phyloP scores from a whole-genome alignment of 2,888 invertebrate species.

The Glaucopsyche alexis region DNA sequence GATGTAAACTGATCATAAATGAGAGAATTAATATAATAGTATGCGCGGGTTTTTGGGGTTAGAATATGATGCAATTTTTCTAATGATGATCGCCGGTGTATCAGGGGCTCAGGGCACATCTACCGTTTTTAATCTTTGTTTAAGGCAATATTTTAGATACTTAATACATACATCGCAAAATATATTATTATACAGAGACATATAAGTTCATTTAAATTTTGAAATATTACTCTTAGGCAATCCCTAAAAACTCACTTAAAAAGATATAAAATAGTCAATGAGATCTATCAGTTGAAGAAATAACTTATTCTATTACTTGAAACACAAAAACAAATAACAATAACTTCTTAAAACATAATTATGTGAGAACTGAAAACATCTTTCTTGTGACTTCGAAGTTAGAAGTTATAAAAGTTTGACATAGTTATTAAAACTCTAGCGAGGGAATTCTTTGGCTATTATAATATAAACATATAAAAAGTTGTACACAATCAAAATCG shows the following conservation, averaged over 20 bases:
- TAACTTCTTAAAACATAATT: background rate
- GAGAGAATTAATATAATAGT: too few relatives aligned
- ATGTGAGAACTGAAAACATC: background rate
- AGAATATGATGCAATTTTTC: too few relatives aligned
- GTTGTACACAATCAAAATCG: conserved; percentile 6
- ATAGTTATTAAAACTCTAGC: conserved; percentile 1
- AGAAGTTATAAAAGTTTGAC: conserved; percentile 1
- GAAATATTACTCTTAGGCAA: conserved; percentile 6
- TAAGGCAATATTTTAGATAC: background rate
- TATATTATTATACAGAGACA: background rate
- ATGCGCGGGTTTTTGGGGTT: too few relatives aligned
- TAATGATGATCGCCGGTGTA: too few relatives aligned
- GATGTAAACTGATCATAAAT: too few relatives aligned
- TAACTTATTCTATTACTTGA: background rate
- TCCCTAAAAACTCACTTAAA: background rate
- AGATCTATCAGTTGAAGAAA: background rate
- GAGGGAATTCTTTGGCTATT: conserved; percentile 8
- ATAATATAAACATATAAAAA: conserved; percentile 15
- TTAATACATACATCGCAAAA: background rate
- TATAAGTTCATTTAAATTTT: background rate
- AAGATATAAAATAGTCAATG: background rate
- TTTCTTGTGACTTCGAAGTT: background rate
- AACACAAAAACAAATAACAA: background rate
- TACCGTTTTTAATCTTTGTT: background rate
- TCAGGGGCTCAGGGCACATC: background rate